phyloP scores from a whole-genome alignment of 2,113 vertebrate genomes.

The Struthio camelus region DNA sequence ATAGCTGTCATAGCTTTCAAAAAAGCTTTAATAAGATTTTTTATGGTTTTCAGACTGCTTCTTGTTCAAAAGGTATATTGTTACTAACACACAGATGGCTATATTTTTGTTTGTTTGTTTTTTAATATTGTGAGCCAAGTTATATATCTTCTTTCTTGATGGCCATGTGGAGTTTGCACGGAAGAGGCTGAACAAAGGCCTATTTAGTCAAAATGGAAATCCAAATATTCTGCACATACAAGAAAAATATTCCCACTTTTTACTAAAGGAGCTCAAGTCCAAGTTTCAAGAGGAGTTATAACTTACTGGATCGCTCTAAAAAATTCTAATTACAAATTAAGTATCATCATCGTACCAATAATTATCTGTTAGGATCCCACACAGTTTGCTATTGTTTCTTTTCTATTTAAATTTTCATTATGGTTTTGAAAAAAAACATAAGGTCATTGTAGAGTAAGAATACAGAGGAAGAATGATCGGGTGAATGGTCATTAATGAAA shows the following conservation, averaged over 20 bases:
- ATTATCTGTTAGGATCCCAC: not conserved
- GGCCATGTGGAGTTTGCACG: not conserved
- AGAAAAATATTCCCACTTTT: not conserved
- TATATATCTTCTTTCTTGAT: not conserved
- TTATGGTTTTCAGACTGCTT: not conserved
- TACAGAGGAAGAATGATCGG: not conserved
- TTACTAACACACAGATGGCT: not conserved
- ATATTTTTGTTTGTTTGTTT: not conserved
- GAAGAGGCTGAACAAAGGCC: not conserved
- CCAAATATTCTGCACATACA: not conserved
- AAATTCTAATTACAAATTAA: not conserved
- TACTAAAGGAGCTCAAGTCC: not conserved
- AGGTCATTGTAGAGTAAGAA: not conserved
- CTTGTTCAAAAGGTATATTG: not conserved
- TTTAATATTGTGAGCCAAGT: not conserved
- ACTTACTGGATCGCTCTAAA: not conserved
- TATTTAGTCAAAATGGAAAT: not conserved
- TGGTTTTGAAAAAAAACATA: not conserved
- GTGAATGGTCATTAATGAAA: not conserved
- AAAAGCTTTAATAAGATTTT: not conserved
- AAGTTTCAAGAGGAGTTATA: not conserved
- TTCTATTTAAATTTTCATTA: not conserved
- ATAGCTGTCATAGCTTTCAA: not conserved
- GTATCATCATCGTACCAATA: not conserved
- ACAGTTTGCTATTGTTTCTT: not conserved